These are phyloP conservation scores for Epinephelus malabaricus DNA, from an alignment of 2,797 vertebrate genomes.

Conservation along the genomic window DNA sequence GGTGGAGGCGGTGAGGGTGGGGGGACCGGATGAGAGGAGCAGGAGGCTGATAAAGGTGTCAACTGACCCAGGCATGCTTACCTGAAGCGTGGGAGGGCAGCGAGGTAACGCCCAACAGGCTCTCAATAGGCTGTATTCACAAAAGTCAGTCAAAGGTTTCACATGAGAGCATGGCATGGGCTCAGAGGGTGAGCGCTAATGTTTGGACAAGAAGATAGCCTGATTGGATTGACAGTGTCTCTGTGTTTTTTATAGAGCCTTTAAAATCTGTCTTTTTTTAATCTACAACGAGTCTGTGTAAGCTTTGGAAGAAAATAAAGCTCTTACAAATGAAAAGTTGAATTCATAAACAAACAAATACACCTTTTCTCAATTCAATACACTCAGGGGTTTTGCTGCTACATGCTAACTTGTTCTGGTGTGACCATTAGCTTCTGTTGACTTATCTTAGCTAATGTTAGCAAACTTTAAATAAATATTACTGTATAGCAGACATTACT, in stretches of 20 bases:
- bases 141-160: conserved; percentile 83
- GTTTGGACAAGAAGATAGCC: conserved; percentile 79
- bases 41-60: conserved; percentile 73
- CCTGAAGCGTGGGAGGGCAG: conserved; percentile 79
- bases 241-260: background rate
- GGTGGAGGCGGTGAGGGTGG: conserved; percentile 43
- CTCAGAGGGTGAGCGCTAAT: conserved; percentile 54
- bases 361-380: background rate
- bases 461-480: too few species aligned
- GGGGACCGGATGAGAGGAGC: conserved; percentile 65
- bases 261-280: background rate
- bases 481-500: too few species aligned
- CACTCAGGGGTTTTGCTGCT: background rate
- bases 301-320: background rate
- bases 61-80: conserved; percentile 72
- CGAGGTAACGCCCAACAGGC: conserved; percentile 76
- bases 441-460: too few species aligned
- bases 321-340: background rate
- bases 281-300: rapidly evolving
- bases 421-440: too few species aligned
- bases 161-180: conserved; percentile 70
- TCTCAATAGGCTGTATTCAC: conserved; percentile 84
- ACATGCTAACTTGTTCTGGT: too few species aligned
- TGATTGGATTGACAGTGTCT: conserved; percentile 54
- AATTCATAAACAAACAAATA: conserved; percentile 1